Base-by-base conservation (phyloP, 64 coral and sea anemone species). In the Trachythela sp. region DNA sequence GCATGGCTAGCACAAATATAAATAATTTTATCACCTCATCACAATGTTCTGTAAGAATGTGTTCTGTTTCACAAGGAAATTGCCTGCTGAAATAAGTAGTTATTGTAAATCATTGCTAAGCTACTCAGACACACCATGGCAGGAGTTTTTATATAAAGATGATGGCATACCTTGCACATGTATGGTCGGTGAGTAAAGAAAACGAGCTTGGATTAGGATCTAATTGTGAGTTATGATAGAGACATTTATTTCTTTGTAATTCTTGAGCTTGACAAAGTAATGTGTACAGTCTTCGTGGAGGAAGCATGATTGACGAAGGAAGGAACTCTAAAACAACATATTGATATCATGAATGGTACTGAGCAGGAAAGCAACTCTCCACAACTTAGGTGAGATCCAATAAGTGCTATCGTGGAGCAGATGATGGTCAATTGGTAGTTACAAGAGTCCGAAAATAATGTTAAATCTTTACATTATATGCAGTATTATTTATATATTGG, bases 301-400 rank as follows among this genome's bases (percentile, higher is more conserved):
- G 96, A 56, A 99, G 84, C 96, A 99, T 99, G 48, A 99, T 91
- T 68, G 96, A 99, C 89, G 96, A 94, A 56, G 96, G 96, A 54
- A 99, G 90, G 85, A 93, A 99, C 54, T 94, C 96, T 99, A 85
- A 86, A 91, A 88, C n/a, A 77, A 87, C 71, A 87, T 43, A 54
- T 60, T 2, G 58, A 2, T 50, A 7, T 1, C 13, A 89, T 48
- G 7, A 20, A 40, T 17, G 35, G 31, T 76, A 29, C 50, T 70
- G 6, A 64, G 20, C 5, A 59, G 14, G 54, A 0, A 45, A 11
- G 42, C 4, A 45, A 45, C 4, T 45, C 11, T 45, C 4, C 42
- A 45, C 42, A 45, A 6, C 11, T 45, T 45, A 45, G 11, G 42
- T 11, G 11, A 6, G 4, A 45, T 11, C 42, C 4, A 45, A 4